These are phyloP conservation scores for Lacanobia wlatinum DNA, from an alignment of 2,888 invertebrate species.

Conservation along the genomic window DNA sequence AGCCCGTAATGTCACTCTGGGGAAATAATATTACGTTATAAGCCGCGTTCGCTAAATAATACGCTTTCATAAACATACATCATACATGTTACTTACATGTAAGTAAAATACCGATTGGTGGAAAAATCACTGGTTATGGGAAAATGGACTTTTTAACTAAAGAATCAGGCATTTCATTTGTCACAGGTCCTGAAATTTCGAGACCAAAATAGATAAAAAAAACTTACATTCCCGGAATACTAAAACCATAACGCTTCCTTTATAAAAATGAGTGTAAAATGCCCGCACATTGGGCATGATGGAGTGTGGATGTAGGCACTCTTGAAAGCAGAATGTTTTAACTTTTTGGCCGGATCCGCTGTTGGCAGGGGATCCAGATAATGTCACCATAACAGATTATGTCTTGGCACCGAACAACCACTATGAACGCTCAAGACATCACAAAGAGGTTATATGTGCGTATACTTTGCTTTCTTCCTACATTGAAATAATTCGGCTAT, in stretches of 20 bases:
- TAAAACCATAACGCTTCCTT: background rate
- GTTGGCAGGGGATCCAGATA: slow-evolving; percentile 87
- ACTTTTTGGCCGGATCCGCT: slow-evolving; percentile 81
- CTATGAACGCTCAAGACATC: slow-evolving; percentile 79
- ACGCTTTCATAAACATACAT: slow-evolving; percentile 53
- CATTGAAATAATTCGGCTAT: slow-evolving; percentile 55
- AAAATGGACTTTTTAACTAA: background rate
- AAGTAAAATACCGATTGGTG: background rate
- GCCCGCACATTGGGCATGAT: slow-evolving; percentile 41
- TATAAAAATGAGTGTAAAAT: slow-evolving; percentile 39
- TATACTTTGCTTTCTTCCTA: slow-evolving; percentile 69
- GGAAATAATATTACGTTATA: slow-evolving; percentile 78
- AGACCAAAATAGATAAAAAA: background rate
- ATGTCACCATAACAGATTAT: slow-evolving; percentile 90
- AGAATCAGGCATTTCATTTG: background rate
- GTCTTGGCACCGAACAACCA: slow-evolving; percentile 85
- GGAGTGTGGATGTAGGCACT: slow-evolving; percentile 69
- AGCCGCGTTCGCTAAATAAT: slow-evolving; percentile 57
- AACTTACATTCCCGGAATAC: background rate
- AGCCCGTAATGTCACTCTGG: slow-evolving; percentile 78
- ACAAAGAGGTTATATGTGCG: slow-evolving; percentile 79
- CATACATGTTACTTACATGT: background rate
- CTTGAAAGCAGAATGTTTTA: slow-evolving; percentile 80
- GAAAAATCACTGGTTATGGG: background rate
- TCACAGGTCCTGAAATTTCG: background rate